Conservation (phyloP, 2,113 vertebrate species). For the Myrmecophaga tridactyla region DNA sequence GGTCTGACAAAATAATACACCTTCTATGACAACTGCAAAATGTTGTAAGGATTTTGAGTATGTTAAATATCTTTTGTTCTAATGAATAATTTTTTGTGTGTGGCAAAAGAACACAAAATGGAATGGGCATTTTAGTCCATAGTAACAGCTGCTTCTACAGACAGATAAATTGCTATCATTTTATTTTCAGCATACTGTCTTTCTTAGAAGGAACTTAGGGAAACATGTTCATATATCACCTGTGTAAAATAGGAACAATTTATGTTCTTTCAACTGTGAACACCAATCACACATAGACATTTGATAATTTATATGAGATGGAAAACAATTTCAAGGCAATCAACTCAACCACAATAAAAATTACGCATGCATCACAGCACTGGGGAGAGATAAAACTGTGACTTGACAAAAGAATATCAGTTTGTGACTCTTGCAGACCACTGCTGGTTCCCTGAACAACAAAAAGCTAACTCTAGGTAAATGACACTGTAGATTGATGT, state of each 20-base stretch:
- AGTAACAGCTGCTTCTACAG: background rate
- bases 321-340: conserved; percentile 75
- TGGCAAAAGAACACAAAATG: background rate
- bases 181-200: conserved; percentile 29
- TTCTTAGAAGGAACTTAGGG: conserved; percentile 37
- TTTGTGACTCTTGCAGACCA: background rate
- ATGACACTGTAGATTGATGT: background rate
- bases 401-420: conserved; percentile 38
- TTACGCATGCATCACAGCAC: conserved; percentile 48
- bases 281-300: conserved; percentile 60
- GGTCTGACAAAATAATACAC: conserved; percentile 1
- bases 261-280: conserved; percentile 71
- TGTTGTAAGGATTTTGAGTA: background rate
- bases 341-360: conserved; percentile 67
- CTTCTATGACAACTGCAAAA: background rate
- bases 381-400: conserved; percentile 27
- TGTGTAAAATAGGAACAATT: conserved; percentile 61
- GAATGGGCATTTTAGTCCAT: background rate
- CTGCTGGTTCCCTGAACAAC: background rate
- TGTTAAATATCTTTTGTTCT: background rate
- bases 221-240: conserved; percentile 62
- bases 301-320: conserved; percentile 66
- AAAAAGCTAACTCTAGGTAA: background rate
- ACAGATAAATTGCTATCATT: conserved; percentile 48
- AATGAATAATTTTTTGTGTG: background rate